These are phyloP conservation scores for Augiades crinisus DNA, from an alignment of 2,888 invertebrate genomes.

Conservation along the genomic window DNA sequence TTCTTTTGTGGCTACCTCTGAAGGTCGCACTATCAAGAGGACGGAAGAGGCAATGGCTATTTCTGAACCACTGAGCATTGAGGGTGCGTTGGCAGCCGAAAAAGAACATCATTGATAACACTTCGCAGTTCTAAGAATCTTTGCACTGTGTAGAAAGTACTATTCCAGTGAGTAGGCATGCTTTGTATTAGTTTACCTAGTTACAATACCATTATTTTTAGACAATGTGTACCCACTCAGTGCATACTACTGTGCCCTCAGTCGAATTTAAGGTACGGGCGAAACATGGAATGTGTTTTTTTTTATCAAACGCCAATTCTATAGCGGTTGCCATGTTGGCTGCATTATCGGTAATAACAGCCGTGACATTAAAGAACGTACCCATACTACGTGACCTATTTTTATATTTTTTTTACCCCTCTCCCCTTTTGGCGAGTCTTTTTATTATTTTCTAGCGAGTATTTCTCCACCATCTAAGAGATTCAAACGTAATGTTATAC, in stretches of 20 bases:
- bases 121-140: not conserved
- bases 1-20: not conserved
- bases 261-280: not conserved
- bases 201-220: no score
- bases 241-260: not conserved
- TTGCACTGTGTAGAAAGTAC: not conserved
- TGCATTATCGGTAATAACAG: not conserved
- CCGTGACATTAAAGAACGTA: not conserved
- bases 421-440: no score
- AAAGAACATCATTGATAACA: not conserved
- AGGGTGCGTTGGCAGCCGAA: not conserved
- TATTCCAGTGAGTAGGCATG: not conserved
- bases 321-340: not conserved
- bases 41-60: not conserved
- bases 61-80: not conserved
- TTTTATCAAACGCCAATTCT: not conserved
- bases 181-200: not conserved
- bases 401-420: no score
- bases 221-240: not conserved
- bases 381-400: no score
- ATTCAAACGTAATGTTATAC: no score
- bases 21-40: not conserved
- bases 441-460: no score
- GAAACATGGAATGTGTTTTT: constrained; percentile 1
- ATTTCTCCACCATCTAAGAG: no score